Evolutionary conservation across 1,140 invertebrate genomes (phyloP).

Genomic region (Fopius arisanus): DNA sequence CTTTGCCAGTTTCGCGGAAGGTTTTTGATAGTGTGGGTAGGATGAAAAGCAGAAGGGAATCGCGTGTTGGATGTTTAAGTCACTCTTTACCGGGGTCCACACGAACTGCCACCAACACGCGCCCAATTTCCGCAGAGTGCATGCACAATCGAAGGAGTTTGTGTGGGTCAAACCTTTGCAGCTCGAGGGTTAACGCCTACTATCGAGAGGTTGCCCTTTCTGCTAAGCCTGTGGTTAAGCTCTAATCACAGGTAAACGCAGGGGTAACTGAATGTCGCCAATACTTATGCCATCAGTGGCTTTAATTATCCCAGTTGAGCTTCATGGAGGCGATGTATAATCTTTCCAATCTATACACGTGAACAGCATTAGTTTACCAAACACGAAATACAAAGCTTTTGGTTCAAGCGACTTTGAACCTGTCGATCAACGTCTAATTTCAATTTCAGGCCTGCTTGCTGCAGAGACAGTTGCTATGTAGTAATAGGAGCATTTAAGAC

Average conservation of each 20-base stretch:
- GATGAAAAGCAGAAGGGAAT: conserved; percentile 33
- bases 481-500: neutral
- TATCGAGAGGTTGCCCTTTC: conserved; percentile 38
- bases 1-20: neutral
- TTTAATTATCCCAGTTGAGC: conserved; percentile 16
- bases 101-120: neutral
- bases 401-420: neutral
- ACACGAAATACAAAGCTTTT: conserved; percentile 7
- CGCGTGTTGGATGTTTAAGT: conserved; percentile 35
- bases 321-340: conserved; percentile 3
- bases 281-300: conserved; percentile 26
- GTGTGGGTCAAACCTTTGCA: neutral
- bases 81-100: neutral
- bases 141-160: neutral
- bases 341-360: neutral
- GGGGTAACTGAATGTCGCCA: conserved; percentile 38
- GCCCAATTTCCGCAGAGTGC: neutral
- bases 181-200: conserved; percentile 3
- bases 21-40: conserved; percentile 1
- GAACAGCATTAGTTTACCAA: neutral
- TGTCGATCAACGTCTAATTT: conserved; percentile 4
- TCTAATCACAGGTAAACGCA: conserved; percentile 47
- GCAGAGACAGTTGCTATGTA: neutral
- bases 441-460: neutral
- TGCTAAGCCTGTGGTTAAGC: conserved; percentile 6